Evolutionary conservation across 1,140 invertebrate genomes (phyloP), one percentile per base, ranked within the genome.

Genomic region (Drosophila ironensis): DNA sequence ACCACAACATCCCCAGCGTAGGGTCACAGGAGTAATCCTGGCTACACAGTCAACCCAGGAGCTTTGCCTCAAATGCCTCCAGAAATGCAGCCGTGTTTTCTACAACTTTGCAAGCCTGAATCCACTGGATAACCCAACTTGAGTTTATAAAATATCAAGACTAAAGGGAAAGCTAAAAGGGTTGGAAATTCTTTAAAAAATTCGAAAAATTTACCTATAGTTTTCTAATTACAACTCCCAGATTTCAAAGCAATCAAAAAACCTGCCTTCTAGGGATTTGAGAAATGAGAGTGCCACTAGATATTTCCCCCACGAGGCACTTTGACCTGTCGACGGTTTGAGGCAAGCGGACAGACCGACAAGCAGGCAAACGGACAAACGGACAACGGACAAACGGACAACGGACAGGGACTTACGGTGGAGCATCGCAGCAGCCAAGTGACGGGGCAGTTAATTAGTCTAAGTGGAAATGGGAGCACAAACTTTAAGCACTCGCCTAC

Each of bases 361-460:
- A 30, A 11, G 28, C 11, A 11, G 28, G 8, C 28, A 30, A 11
- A 12, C 1, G 27, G 12, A 50, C 47, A 24, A 16, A 12, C 11
- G 11, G 28, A 8, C 28, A n/a, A 17, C n/a, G 33, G 45, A 52
- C 37, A 20, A n/a, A n/a, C n/a, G n/a, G 1, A 3, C n/a, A 2
- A 35, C 40, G 17, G 33, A 11, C 9, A 24, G 19, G 53, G 7
- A 11, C 12, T 4, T 5, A 22, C 20, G 42, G 17, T 28, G 14
- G 19, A 67, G 56, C 30, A 37, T n/a, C 4, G 53, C 41, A 63
- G 53, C 76, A 70, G 50, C 81, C 78, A 73, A 84, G 78, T 84
- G 78, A 78, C 60, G 73, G 78, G 69, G 66, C 73, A 78, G 78
- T 84, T 84, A 84, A 84, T 84, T 84, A 84, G 78, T 84, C 78